phyloP scores from a whole-genome alignment of 2,113 vertebrate genomes.

The Esox niger region DNA sequence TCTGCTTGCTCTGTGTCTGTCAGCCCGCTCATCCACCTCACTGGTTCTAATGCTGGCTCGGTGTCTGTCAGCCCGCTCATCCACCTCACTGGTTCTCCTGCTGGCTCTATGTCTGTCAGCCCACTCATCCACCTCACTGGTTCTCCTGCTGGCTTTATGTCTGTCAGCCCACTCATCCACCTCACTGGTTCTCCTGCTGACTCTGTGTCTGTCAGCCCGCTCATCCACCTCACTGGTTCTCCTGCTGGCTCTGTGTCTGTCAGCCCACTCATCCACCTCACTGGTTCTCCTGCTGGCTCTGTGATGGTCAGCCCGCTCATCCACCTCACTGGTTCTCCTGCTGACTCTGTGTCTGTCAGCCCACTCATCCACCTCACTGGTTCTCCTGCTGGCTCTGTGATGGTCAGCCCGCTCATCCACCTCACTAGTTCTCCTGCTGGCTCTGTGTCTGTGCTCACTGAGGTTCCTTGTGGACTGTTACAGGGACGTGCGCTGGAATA shows the following conservation, averaged over 20 bases:
- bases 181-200: not conserved
- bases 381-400: no score
- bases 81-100: not conserved
- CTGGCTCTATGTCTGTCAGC: no score
- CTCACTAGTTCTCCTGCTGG: not conserved
- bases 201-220: no score
- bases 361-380: constrained; percentile 8
- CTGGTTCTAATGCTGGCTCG: no score
- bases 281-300: not conserved
- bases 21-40: constrained; percentile 14
- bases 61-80: constrained; percentile 63
- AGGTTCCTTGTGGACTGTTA: not conserved
- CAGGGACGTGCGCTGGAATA: constrained; percentile 99
- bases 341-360: no score
- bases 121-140: constrained; percentile 8
- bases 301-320: no score
- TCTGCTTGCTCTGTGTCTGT: no score
- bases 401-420: no score
- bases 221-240: not conserved
- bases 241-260: no score
- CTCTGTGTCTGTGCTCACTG: not conserved
- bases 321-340: not conserved
- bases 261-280: constrained; percentile 14
- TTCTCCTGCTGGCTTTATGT: no score
- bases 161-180: no score